Conservation (phyloP, 1,140 invertebrate species). For the Pogonomyrmex californicus region DNA sequence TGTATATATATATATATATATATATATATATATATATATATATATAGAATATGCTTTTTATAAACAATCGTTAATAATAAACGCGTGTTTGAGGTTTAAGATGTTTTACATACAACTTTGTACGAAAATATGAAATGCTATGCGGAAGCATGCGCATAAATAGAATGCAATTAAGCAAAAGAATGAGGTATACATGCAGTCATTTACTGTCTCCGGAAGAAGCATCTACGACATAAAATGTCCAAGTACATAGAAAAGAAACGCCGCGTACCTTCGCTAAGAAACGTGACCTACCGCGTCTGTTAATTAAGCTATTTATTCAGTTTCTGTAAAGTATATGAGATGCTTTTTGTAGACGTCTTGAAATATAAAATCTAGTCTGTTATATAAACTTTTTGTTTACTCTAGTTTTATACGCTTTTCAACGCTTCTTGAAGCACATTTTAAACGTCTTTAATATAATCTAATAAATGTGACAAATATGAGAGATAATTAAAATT, state of each 20-base stretch:
- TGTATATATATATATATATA: too few species aligned
- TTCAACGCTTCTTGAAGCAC: too few species aligned
- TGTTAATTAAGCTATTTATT: slow-evolving; percentile 62
- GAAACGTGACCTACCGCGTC: not conserved
- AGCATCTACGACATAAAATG: slow-evolving; percentile 58
- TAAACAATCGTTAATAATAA: not conserved
- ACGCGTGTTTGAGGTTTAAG: not conserved
- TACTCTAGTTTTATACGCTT: not conserved
- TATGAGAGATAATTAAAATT: not conserved
- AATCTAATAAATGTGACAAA: not conserved
- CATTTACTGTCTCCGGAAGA: slow-evolving; percentile 59
- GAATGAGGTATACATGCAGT: slow-evolving; percentile 63
- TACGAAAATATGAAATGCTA: slow-evolving; percentile 26
- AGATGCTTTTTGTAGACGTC: not conserved
- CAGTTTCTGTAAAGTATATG: slow-evolving; percentile 3
- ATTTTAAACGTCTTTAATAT: not conserved
- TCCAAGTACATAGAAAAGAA: slow-evolving; percentile 11
- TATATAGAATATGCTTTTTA: too few species aligned
- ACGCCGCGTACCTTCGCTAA: not conserved
- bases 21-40: too few species aligned
- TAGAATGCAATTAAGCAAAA: slow-evolving; percentile 67
- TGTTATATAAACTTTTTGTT: not conserved
- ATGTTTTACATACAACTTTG: not conserved
- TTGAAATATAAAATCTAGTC: not conserved
- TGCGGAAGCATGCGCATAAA: slow-evolving; percentile 37